Evolutionary conservation across 2,113 vertebrate species (phyloP), one percentile per base, ranked within the genome.

Genomic region (Trematomus loennbergii): DNA sequence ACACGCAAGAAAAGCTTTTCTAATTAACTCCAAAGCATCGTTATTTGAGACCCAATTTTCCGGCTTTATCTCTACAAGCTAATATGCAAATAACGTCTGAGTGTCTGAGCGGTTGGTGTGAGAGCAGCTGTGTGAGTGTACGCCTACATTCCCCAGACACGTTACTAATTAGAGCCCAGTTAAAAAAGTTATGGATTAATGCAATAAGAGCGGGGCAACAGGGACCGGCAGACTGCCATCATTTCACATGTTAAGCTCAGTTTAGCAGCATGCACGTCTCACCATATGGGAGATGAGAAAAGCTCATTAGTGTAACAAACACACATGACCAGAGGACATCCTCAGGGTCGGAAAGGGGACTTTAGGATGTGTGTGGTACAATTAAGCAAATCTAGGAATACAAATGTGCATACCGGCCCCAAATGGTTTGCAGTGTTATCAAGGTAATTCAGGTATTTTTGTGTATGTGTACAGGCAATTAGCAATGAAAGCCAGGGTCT

Each of bases 21-120:
- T 90, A 85, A 91, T 91, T 83, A 91, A 87, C 85, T 85, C 78
- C 22, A 12, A 80, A 66, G 65, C 70, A 76, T 68, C 22, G 36
- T 8, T 16, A 79, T 72, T 75, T 57, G 49, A 87, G 75, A 81
- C 74, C 75, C 75, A 89, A 91, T 90, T 90, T 88, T 64, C 79
- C 17, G 1, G 61, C 62, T 89, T 88, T 82, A 88, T 91, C 72
- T 85, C 65, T 61, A 79, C 58, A 71, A 79, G 85, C 80, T 74
- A 81, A 82, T 82, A 85, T 88, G 84, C 87, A 90, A 88, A 87
- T 85, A 65, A 59, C 72, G 55, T 40, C 36, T 40, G 36, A 74
- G 36, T 53, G 62, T 78, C 70, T 85, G 70, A 83, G 81, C n/a
- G 25, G 78, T n/a, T 40, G 46, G 54, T 79, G 86, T 84, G 66